Base-by-base conservation (phyloP, 2,113 vertebrate species). In the Nettapus auritus region DNA sequence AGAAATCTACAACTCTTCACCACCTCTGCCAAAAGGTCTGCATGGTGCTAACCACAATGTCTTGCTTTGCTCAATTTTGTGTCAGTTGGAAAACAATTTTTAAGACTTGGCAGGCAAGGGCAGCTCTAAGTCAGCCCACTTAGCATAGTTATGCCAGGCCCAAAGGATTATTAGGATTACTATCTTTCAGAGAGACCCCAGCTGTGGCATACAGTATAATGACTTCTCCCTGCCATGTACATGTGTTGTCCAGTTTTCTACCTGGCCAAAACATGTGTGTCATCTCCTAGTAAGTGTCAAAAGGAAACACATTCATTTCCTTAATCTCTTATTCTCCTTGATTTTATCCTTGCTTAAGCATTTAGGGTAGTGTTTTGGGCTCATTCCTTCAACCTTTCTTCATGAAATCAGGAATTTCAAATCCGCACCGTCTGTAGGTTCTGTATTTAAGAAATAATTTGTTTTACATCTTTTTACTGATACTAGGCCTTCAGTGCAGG, bases 91-190 rank as follows among this genome's bases (percentile, higher is more conserved):
- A 96, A 80, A 86, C 77, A 86, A 86, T 68, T 38, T 83, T 81
- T 90, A 60, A 84, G 93, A 93, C 76, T 10, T 95, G 89, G 84
- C 91, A 85, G 46, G 62, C 89, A 73, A 89, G 40, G 62, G 63
- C 44, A 68, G 57, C 74, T 90, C 91, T 89, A 87, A 91, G 86
- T 94, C 74, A 94, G 89, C 86, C 81, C 77, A 82, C 74, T 95
- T 93, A 89, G 96, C 93, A 92, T 86, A 94, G 56, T 16, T 21
- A 38, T 13, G 55, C 57, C 81, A 90, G 48, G 66, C 95, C 81
- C 96, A 87, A 89, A 95, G 95, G 83, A 89, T 91, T 93, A 87
- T 77, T 75, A 79, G 81, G 69, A 93, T 95, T 95, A 76, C 89
- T 48, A 7, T 88, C 70, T 84, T 89, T 69, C 81, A 92, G 86